Evolutionary conservation across 2,113 vertebrate genomes (phyloP).

Genomic region (Saccopteryx bilineata): DNA sequence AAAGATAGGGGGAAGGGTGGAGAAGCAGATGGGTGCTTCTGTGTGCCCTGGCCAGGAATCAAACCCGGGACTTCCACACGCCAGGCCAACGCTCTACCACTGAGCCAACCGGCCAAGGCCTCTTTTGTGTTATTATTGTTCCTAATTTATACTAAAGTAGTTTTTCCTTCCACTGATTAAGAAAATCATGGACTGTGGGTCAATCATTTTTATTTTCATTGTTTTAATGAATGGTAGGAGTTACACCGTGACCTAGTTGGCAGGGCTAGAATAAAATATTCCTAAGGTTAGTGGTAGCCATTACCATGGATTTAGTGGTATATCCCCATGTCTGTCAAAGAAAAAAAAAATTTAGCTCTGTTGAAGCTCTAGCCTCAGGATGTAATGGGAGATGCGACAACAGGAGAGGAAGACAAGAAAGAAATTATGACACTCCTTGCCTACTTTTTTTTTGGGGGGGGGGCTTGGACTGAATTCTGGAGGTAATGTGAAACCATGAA

Average conservation of each 20-base stretch:
- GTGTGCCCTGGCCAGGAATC: too few species aligned
- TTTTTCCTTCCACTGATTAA: neutral
- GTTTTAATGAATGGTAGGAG: neutral
- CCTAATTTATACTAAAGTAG: neutral
- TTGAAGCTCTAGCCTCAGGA: neutral
- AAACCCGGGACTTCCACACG: too few species aligned
- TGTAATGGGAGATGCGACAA: neutral
- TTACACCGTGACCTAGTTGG: neutral
- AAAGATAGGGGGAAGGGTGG: too few species aligned
- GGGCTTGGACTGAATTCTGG: neutral
- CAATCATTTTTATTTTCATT: neutral
- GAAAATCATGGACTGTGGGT: neutral
- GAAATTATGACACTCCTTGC: neutral
- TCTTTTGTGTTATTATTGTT: neutral
- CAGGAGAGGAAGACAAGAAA: neutral
- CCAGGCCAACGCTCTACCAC: too few species aligned
- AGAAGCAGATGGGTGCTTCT: too few species aligned
- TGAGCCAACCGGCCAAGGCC: too few species aligned
- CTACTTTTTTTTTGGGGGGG: neutral
- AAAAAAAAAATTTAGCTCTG: neutral
- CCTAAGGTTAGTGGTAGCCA: neutral
- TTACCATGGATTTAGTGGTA: neutral
- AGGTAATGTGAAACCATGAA: neutral
- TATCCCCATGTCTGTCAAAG: neutral
- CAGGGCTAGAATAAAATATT: neutral